A percentile compares a stretch with the other conserved stretches of the same genome.
Conservation (phyloP, 1,140 invertebrate species). For the Agraylea sexmaculata region DNA sequence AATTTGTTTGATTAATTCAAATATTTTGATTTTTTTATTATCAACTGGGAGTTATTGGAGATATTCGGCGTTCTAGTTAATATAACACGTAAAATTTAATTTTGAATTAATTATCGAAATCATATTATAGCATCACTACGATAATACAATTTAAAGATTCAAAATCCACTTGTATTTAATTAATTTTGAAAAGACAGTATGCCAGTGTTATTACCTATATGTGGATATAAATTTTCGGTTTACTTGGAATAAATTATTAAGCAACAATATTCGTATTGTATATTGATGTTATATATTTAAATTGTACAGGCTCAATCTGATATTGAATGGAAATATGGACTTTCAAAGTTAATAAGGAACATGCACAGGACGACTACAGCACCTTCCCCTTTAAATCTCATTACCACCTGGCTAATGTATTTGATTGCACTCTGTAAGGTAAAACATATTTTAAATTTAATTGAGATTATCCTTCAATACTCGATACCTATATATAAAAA, state of each 20-base stretch:
- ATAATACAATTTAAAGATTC: too few relatives aligned
- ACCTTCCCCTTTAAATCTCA: constrained; percentile 90
- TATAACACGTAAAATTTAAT: too few relatives aligned
- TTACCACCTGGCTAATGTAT: constrained; percentile 86
- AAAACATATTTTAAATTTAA: constrained; percentile 5
- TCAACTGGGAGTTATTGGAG: too few relatives aligned
- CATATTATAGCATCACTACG: too few relatives aligned
- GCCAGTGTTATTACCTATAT: background rate
- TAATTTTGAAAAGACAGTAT: constrained; percentile 4
- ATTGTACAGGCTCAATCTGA: constrained; percentile 87
- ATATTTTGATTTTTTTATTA: too few relatives aligned
- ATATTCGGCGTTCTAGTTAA: too few relatives aligned
- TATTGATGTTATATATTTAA: constrained; percentile 9
- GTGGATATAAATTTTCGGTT: constrained; percentile 2
- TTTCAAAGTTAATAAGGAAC: constrained; percentile 95
- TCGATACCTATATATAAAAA: too few relatives aligned
- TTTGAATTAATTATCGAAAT: too few relatives aligned
- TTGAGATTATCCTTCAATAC: constrained; percentile 2
- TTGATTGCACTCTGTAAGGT: constrained; percentile 69
- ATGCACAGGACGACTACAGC: constrained; percentile 98
- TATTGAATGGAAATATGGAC: constrained; percentile 99
- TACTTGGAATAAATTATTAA: constrained; percentile 7
- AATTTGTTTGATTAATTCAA: too few relatives aligned
- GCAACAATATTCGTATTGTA: constrained; percentile 7
- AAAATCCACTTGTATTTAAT: background rate